A percentile compares a stretch with the other conserved stretches of the same genome.
Conservation (phyloP, 2,888 invertebrate species). For the Philaethria dido region DNA sequence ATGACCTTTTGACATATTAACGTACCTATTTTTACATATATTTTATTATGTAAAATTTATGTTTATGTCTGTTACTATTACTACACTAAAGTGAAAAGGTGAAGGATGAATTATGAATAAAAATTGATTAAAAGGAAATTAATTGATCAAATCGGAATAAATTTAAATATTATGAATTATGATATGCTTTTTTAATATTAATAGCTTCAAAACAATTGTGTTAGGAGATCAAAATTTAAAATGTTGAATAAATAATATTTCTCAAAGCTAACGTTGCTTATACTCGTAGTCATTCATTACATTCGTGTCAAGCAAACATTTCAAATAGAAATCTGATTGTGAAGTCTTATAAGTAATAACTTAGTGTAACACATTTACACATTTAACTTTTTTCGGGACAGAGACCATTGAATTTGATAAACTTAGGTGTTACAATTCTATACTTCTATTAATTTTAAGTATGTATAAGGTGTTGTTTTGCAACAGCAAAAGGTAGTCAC, state of each 20-base stretch:
- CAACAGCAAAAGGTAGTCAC: conserved; percentile 15
- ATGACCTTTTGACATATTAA: conserved; percentile 41
- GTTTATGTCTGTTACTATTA: conserved; percentile 24
- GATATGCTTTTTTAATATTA: conserved; percentile 3
- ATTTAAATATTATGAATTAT: background rate
- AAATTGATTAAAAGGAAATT: conserved; percentile 12
- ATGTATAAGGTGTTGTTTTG: conserved; percentile 7
- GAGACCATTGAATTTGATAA: background rate
- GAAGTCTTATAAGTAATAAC: conserved; percentile 5
- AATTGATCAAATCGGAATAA: conserved; percentile 1
- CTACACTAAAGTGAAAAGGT: conserved; percentile 25
- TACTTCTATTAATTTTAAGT: background rate
- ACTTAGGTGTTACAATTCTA: background rate
- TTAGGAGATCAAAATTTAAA: background rate
- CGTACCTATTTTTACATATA: conserved; percentile 31
- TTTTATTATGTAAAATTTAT: conserved; percentile 17
- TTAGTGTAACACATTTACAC: background rate
- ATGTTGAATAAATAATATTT: conserved; percentile 6
- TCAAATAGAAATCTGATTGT: conserved; percentile 30
- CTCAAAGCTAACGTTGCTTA: conserved; percentile 30
- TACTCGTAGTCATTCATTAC: conserved; percentile 26
- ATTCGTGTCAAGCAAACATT: conserved; percentile 26
- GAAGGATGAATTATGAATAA: conserved; percentile 21
- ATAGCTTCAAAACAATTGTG: background rate
- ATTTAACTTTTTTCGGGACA: background rate